phyloP scores from a whole-genome alignment of 2,797 vertebrate species.

The Lepus oiostolus region DNA sequence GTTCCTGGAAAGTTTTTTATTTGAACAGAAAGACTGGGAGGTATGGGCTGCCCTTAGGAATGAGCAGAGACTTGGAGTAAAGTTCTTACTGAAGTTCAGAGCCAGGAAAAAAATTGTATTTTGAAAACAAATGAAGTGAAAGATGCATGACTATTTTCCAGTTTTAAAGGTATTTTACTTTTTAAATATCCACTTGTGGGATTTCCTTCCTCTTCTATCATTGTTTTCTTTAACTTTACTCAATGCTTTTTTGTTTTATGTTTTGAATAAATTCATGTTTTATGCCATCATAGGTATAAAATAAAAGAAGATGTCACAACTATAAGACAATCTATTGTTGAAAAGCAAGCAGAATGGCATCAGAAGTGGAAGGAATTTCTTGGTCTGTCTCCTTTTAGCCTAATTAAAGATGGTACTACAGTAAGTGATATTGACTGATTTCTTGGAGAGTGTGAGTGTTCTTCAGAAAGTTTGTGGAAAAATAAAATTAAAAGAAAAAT shows the following conservation, averaged over 20 bases:
- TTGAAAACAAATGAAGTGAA: slow-evolving; percentile 29
- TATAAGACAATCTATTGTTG: slow-evolving; percentile 82
- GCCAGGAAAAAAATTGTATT: not conserved
- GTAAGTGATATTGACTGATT: slow-evolving; percentile 89
- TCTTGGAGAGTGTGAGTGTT: not conserved
- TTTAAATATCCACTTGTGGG: not conserved
- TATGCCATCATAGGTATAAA: slow-evolving; percentile 87
- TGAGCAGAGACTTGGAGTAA: not conserved
- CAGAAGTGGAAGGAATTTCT: slow-evolving; percentile 91
- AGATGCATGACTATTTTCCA: slow-evolving; percentile 10
- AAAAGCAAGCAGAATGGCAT: slow-evolving; percentile 90
- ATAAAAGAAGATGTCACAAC: slow-evolving; percentile 87
- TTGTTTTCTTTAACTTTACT: slow-evolving; percentile 58
- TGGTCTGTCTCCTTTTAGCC: slow-evolving; percentile 86
- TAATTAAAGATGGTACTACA: slow-evolving; percentile 86
- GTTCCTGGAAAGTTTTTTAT: not conserved
- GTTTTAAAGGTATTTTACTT: slow-evolving; percentile 54
- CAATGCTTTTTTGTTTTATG: not conserved
- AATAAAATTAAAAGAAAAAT: no score
- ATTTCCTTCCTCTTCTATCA: slow-evolving; percentile 36
- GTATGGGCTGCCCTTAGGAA: not conserved
- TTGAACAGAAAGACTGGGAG: not conserved
- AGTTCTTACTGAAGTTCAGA: slow-evolving; percentile 8
- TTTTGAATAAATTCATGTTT: slow-evolving; percentile 51
- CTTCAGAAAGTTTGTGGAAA: no score